A percentile compares a stretch with the other conserved stretches of the same genome.
Conservation (phyloP, 1,140 invertebrate genomes). For the Notospermus geniculatus region DNA sequence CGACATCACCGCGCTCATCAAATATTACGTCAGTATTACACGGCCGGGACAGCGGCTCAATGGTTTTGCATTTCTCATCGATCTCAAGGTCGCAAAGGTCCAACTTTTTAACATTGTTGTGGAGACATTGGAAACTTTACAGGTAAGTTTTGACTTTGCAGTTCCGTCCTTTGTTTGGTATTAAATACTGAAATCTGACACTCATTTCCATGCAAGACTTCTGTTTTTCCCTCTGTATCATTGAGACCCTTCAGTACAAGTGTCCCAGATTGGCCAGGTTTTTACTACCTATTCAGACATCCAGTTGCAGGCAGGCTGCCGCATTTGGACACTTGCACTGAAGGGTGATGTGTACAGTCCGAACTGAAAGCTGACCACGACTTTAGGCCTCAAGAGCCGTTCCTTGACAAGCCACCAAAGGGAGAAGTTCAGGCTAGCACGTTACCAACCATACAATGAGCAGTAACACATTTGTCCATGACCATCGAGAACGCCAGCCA, state of each 20-base stretch:
- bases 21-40: slow-evolving; percentile 8
- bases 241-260: background rate
- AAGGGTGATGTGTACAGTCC: no score
- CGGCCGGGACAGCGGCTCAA: background rate
- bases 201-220: background rate
- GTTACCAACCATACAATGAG: no score
- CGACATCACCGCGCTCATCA: background rate
- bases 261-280: background rate
- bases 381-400: no score
- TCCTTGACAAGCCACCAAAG: no score
- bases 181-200: background rate
- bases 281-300: background rate
- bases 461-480: no score
- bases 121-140: slow-evolving; percentile 5
- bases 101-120: background rate
- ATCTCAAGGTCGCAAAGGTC: background rate
- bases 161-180: background rate
- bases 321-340: no score
- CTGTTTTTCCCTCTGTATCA: background rate
- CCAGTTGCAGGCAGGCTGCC: no score
- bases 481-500: no score
- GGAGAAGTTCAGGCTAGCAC: no score
- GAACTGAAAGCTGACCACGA: no score
- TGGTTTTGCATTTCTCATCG: slow-evolving; percentile 2
- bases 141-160: background rate